Conservation (phyloP, 2,888 invertebrate genomes). For the Cryptocephalus primarius region DNA sequence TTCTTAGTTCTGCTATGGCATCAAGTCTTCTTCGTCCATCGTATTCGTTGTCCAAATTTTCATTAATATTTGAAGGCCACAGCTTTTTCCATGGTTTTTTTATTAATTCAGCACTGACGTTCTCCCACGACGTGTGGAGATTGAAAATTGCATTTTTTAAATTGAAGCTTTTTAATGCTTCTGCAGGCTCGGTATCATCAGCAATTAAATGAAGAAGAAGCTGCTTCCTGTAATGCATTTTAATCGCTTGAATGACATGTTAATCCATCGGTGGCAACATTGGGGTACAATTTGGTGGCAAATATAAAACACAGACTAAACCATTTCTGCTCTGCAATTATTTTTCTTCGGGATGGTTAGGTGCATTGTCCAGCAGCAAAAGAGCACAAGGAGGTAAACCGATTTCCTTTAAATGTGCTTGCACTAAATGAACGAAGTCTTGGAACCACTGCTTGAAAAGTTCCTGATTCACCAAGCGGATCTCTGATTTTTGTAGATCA, state of each 20-base stretch:
- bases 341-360: neutral
- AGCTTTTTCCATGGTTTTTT: no score
- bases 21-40: no score
- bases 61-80: no score
- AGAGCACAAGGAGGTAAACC: neutral
- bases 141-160: neutral
- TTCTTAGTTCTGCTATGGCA: neutral
- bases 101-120: no score
- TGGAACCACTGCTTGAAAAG: neutral
- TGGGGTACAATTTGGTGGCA: conserved; percentile 3
- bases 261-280: neutral
- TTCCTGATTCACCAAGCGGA: neutral
- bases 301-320: neutral
- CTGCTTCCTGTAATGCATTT: neutral
- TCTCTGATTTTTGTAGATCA: neutral
- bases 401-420: neutral
- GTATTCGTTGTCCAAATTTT: no score
- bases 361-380: neutral
- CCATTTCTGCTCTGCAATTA: neutral
- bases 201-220: neutral
- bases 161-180: no score
- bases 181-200: neutral
- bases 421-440: neutral
- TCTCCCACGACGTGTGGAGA: neutral
- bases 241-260: neutral